Evolutionary conservation across 1,140 invertebrate species (phyloP), one percentile per base, ranked within the genome.

Genomic region (Cheumatopsyche charites): DNA sequence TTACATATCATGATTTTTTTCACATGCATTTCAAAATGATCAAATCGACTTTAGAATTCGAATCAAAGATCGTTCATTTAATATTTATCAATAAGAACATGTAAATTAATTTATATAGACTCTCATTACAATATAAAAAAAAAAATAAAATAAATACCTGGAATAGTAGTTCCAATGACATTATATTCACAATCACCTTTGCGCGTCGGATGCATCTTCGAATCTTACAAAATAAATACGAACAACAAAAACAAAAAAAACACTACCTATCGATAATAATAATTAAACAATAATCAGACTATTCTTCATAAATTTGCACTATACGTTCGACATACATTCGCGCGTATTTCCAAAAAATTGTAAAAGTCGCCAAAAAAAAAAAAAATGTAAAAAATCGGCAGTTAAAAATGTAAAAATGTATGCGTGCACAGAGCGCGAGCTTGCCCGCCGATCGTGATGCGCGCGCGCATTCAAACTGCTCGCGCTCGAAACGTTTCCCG

Each of bases 111-210:
- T n/a, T n/a, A n/a, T n/a, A n/a, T n/a, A 4, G 3, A 55, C 9
- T 19, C 19, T 55, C 4, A 55, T 23, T 21, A 58, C 7, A n/a
- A n/a, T n/a, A 25, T 21, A 58, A 58, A 58, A 25, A 25, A 58
- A 58, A 58, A 7, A 52, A 52, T 52, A 52, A 17, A 52, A 19
- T 52, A 52, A 13, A 41, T 67, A 75, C 74, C 71, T 73, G 71
- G 74, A 7, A 73, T 71, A 47, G 68, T 41, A 3, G 52, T 67
- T 52, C 74, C 74, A 17, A 75, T 43, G 19, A 71, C 69, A 65
- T 75, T 75, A 41, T 75, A 75, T 63, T 75, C 74, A 21, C 74
- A 75, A 43, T 75, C 74, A 12, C 63, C 29, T 26, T 75, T 73
- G 21, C 65, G 23, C 17, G 70, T 26, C 0, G 71, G 74, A 68